Conservation (phyloP, 1,140 invertebrate genomes). For the Neodiprion pinetum region DNA sequence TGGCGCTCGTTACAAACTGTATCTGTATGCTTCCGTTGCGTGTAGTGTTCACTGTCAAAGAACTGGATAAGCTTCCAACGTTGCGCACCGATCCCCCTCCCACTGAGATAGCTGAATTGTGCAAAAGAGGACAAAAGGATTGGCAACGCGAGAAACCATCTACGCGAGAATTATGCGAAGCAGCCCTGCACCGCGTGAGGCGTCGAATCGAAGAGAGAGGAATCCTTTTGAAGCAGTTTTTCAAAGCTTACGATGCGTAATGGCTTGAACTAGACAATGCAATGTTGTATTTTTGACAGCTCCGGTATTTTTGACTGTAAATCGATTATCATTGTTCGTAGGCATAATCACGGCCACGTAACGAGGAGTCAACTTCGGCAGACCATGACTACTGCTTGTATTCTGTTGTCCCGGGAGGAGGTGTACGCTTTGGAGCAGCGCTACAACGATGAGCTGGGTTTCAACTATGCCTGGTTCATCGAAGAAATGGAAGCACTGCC, state of each 20-base stretch:
- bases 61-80: constrained; percentile 70
- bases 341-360: constrained; percentile 73
- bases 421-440: constrained; percentile 70
- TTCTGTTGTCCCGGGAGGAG: constrained; percentile 69
- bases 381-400: constrained; percentile 67
- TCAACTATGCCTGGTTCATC: constrained; percentile 72
- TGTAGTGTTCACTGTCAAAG: constrained; percentile 71
- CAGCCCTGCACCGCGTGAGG: constrained; percentile 62
- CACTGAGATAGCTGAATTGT: constrained; percentile 56
- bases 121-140: constrained; percentile 53
- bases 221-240: constrained; percentile 69
- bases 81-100: constrained; percentile 57
- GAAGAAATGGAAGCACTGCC: constrained; percentile 63
- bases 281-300: constrained; percentile 6
- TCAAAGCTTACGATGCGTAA: constrained; percentile 72
- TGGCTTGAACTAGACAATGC: constrained; percentile 28
- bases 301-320: not conserved
- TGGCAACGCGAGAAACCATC: constrained; percentile 57
- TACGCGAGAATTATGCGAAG: constrained; percentile 62
- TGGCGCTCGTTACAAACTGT: not conserved
- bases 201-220: constrained; percentile 59
- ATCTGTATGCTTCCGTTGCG: constrained; percentile 10
- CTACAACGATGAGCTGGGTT: constrained; percentile 74
- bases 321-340: constrained; percentile 41
- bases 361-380: constrained; percentile 71